Base-by-base conservation (phyloP, 2,797 vertebrate species). In the Myiothlypis chrysogaster region DNA sequence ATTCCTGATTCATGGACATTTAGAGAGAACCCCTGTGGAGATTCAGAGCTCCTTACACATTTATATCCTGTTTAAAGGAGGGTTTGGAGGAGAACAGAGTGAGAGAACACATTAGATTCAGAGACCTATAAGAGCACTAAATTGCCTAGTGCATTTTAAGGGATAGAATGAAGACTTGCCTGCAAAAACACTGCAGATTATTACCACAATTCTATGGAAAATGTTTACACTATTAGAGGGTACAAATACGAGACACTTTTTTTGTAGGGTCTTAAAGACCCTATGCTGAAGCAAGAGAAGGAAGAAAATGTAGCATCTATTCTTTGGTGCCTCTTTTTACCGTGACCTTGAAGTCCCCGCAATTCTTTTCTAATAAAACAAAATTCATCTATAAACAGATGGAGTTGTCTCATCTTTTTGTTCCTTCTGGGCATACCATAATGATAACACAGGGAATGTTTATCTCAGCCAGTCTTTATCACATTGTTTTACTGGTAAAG, bases 341-440 rank as follows among this genome's bases (percentile, higher is more conserved):
- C 21, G 13, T 50, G 65, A 93, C 77, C 61, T 87, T 92, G 43
- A 47, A 28, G 59, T 76, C 47, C 70, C 7, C 20, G 65, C 34
- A 88, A 47, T 69, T 92, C 23, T 87, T 60, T 81, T 72, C 70
- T 87, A 94, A 90, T 79, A 92, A 90, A 65, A 90, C 18, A 84
- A 93, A 90, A 89, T 47, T 78, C 17, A 69, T 49, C 47, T 87
- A 65, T 69, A 89, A 95, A 79, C 84, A 93, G 59, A 94, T 87
- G 64, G 66, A 65, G n/a, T 24, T 76, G 16, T 82, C 92, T 60
- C 81, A 85, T 92, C 44, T 83, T 82, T 89, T 76, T 77, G 34
- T 60, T 70, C 75, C 92, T 94, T 89, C 68, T 66, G 81, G 92
- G 68, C 52, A 89, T 85, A 87, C 28, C 27, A 43, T 81, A 93